Conservation (phyloP, 2,888 invertebrate genomes). For the Tanytarsus gracilentus region DNA sequence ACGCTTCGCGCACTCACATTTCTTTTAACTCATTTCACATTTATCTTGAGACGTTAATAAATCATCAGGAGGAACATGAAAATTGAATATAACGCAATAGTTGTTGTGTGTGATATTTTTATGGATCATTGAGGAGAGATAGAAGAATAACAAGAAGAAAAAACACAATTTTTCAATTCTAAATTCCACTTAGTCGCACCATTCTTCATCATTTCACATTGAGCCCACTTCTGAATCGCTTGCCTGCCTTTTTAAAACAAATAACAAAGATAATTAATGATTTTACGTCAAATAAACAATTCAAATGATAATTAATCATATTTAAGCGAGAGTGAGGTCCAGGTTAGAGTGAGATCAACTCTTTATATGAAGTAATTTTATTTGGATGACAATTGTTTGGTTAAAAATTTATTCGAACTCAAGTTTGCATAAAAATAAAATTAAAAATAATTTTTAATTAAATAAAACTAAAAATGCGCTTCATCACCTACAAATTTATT, state of each 20-base stretch:
- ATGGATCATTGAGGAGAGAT: not conserved
- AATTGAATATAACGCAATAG: slow-evolving; percentile 23
- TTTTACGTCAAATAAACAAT: slow-evolving; percentile 28
- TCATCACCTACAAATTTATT: no score
- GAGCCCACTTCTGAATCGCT: slow-evolving; percentile 15
- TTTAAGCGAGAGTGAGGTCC: slow-evolving; percentile 11
- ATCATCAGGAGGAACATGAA: slow-evolving; percentile 27
- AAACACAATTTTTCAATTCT: slow-evolving; percentile 18
- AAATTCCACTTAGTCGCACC: no score
- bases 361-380: no score
- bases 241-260: slow-evolving; percentile 20
- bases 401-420: no score
- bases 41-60: not conserved
- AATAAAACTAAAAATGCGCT: no score
- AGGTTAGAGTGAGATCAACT: no score
- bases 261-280: slow-evolving; percentile 24
- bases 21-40: not conserved
- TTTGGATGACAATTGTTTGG: no score
- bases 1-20: not conserved
- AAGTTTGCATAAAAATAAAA: no score
- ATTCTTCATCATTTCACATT: no score
- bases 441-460: no score
- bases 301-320: slow-evolving; percentile 28
- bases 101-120: not conserved
- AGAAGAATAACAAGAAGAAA: not conserved